Base-by-base conservation (phyloP, 2,888 invertebrate genomes). In the Dasypolia templi region DNA sequence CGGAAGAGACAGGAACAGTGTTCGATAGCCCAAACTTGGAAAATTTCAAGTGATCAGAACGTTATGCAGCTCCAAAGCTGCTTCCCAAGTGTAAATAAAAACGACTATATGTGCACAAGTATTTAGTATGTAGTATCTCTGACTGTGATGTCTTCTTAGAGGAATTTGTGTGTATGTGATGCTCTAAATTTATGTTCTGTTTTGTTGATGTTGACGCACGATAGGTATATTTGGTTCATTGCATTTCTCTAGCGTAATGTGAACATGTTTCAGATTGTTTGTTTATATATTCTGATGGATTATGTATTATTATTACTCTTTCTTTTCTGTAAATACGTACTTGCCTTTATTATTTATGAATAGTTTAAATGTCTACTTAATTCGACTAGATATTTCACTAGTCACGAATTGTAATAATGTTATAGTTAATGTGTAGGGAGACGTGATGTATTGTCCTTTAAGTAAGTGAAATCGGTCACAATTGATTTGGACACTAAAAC, bases 81-180 rank as follows among this genome's bases (percentile, higher is more conserved):
- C 75, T 44, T 75, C 77, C 59, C 81, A 81, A 83, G 86, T 87
- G 80, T 86, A 85, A 86, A 86, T 82, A 82, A 70, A 62, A 75
- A 69, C 71, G 75, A 82, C 77, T 86, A n/a, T 82, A 26, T 67
- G 82, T 82, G 83, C 87, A 83, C 85, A 86, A 85, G 82, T 79
- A 87, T 88, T 90, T 90, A 90, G 89, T 87, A 88, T 87, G 87
- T 92, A 90, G 91, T 90, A 89, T 93, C 93, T 94, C 93, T 93
- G 95, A 93, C 96, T 96, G 96, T 96, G 96, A 96, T 96, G 95
- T 95, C 95, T 96, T 96, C 95, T 92, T 95, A 95, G 94, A 95
- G 93, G 93, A 95, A 90, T 88, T 91, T 83, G 91, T 92, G 92
- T 93, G 91, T 92, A 92, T 94, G 95, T 94, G 92, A 94, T 95